Conservation (phyloP, 1,140 invertebrate species). For the Drosophila murphyi region DNA sequence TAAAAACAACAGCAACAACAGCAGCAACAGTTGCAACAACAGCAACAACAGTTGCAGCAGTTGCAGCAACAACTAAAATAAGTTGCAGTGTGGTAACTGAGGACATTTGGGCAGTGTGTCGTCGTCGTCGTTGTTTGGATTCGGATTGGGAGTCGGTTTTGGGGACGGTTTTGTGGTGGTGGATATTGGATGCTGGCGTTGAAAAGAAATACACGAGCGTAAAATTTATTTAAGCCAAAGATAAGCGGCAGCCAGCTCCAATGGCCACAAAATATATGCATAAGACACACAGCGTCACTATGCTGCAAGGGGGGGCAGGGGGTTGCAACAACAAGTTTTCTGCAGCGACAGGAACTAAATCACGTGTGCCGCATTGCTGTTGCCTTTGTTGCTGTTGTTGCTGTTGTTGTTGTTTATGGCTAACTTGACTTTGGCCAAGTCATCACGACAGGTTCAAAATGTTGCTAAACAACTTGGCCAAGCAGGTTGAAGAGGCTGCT, state of each 20-base stretch:
- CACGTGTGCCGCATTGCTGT: constrained; percentile 65
- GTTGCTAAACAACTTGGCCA: constrained; percentile 74
- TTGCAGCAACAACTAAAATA: constrained; percentile 19
- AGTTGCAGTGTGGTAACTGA: constrained; percentile 61
- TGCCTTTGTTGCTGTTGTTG: constrained; percentile 30
- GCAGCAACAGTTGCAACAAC: constrained; percentile 15
- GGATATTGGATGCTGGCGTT: constrained; percentile 57
- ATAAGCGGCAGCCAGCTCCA: constrained; percentile 58
- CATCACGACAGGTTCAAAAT: constrained; percentile 82
- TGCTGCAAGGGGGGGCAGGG: constrained; percentile 5
- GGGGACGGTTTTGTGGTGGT: not conserved
- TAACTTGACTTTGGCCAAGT: constrained; percentile 82
- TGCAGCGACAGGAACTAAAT: constrained; percentile 81
- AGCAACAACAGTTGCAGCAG: constrained; percentile 15
- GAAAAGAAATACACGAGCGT: constrained; percentile 82
- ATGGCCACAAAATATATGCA: constrained; percentile 67
- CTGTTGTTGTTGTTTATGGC: constrained; percentile 59
- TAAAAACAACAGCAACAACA: constrained; percentile 38
- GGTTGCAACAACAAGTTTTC: constrained; percentile 68
- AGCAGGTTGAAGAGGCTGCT: constrained; percentile 36
- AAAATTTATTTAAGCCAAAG: constrained; percentile 83
- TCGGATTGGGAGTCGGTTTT: not conserved
- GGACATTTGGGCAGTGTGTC: constrained; percentile 81
- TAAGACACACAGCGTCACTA: constrained; percentile 62
- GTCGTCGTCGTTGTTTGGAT: constrained; percentile 38